Evolutionary conservation across 2,888 invertebrate species (phyloP).

Genomic region (Drosophila mimica): DNA sequence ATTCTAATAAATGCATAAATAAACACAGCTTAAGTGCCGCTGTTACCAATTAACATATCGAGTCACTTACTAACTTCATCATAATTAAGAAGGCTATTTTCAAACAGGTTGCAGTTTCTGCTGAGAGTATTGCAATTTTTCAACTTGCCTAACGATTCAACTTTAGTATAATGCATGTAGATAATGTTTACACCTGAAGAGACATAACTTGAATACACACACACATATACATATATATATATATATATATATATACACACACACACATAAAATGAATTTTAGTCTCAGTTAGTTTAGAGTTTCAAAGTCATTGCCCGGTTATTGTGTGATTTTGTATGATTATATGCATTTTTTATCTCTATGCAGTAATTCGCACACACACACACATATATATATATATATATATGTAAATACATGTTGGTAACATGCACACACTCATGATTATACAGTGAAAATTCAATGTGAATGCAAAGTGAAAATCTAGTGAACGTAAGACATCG

Average conservation of each 20-base stretch:
- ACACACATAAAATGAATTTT: conserved; percentile 19
- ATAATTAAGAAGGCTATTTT: neutral
- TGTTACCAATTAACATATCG: neutral
- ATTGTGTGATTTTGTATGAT: conserved; percentile 32
- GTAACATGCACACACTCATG: conserved; percentile 35
- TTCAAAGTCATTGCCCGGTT: conserved; percentile 41
- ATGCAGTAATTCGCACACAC: conserved; percentile 42
- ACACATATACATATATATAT: too few species aligned
- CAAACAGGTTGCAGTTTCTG: neutral
- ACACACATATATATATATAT: conserved; percentile 17
- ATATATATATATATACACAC: too few species aligned
- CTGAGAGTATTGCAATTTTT: neutral
- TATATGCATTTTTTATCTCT: conserved; percentile 22
- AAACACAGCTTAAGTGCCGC: neutral
- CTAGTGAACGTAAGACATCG: conserved; percentile 41
- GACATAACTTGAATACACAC: conserved; percentile 1
- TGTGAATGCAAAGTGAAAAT: conserved; percentile 75
- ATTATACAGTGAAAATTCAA: conserved; percentile 64
- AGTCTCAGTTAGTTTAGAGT: conserved; percentile 9
- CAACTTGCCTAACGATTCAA: neutral
- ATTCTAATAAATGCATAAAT: too few species aligned
- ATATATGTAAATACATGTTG: conserved; percentile 12
- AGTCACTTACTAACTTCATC: neutral
- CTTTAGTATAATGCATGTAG: neutral
- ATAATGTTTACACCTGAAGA: neutral